Conservation (phyloP, 2,888 invertebrate genomes). For the Lasioglossum calceatum region DNA sequence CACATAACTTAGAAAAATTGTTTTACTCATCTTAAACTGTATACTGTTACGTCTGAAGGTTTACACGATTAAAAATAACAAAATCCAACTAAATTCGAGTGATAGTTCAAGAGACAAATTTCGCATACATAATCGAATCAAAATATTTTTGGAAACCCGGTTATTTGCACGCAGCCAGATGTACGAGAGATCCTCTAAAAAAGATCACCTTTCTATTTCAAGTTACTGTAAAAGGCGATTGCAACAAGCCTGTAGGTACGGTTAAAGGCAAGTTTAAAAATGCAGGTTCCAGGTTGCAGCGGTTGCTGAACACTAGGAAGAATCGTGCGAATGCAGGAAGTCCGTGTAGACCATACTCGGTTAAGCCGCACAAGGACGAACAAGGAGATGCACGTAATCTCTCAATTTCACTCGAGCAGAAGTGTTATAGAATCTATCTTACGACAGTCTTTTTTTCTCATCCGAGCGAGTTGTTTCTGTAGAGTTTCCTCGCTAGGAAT, state of each 20-base stretch:
- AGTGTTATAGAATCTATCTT: slow-evolving; percentile 51
- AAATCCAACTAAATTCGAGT: neutral
- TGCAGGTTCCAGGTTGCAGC: slow-evolving; percentile 29
- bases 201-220: slow-evolving; percentile 19
- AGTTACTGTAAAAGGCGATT: slow-evolving; percentile 27
- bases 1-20: neutral
- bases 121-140: neutral
- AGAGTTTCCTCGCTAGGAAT: slow-evolving; percentile 60
- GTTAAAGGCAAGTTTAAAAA: slow-evolving; percentile 37
- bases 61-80: neutral
- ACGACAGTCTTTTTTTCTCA: slow-evolving; percentile 48
- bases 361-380: slow-evolving; percentile 56
- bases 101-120: neutral
- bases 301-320: slow-evolving; percentile 22
- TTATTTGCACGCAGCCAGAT: neutral
- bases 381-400: slow-evolving; percentile 71
- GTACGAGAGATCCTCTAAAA: neutral
- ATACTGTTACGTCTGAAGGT: neutral
- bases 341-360: slow-evolving; percentile 20
- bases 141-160: neutral
- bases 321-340: slow-evolving; percentile 54
- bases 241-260: slow-evolving; percentile 7
- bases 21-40: too few species aligned
- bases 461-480: slow-evolving; percentile 2
- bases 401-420: slow-evolving; percentile 64